A percentile compares a stretch with the other conserved stretches of the same genome.
These are phyloP conservation scores for Pachydiplax longipennis DNA, from an alignment of 2,888 invertebrate genomes.

Conservation along the genomic window DNA sequence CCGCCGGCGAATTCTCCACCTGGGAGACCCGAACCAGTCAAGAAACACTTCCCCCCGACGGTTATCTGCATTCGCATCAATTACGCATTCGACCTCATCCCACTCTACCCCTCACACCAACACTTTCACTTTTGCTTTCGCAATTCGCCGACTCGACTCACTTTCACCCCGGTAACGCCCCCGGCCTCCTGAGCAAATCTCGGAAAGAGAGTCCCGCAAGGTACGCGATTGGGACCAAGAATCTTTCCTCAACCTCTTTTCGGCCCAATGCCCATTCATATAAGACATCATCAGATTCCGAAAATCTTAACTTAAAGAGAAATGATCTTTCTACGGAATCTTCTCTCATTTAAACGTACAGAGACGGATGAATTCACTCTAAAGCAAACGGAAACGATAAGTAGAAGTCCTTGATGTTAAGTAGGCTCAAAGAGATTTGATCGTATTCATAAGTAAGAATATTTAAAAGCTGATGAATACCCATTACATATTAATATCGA, in stretches of 20 bases:
- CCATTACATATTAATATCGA: too few species aligned
- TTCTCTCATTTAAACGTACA: too few species aligned
- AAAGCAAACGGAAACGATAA: too few species aligned
- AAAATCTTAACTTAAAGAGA: too few species aligned
- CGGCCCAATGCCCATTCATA: too few species aligned
- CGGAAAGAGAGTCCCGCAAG: not conserved
- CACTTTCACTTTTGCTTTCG: conserved; percentile 15
- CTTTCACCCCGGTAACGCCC: not conserved
- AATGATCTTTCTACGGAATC: too few species aligned
- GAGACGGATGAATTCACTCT: too few species aligned
- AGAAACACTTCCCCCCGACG: not conserved
- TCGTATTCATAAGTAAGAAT: too few species aligned
- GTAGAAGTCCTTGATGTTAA: too few species aligned
- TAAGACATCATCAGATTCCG: too few species aligned
- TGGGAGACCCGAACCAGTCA: not conserved
- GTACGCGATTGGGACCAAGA: not conserved
- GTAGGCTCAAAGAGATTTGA: too few species aligned
- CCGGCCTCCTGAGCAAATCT: not conserved
- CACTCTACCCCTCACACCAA: not conserved
- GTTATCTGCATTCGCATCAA: conserved; percentile 1
- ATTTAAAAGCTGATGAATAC: too few species aligned
- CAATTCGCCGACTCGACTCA: not conserved
- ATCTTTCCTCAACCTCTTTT: not conserved
- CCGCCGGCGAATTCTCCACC: not conserved
- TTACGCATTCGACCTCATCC: not conserved